Base-by-base conservation (phyloP, 2,888 invertebrate genomes). In the Dione vanillae region DNA sequence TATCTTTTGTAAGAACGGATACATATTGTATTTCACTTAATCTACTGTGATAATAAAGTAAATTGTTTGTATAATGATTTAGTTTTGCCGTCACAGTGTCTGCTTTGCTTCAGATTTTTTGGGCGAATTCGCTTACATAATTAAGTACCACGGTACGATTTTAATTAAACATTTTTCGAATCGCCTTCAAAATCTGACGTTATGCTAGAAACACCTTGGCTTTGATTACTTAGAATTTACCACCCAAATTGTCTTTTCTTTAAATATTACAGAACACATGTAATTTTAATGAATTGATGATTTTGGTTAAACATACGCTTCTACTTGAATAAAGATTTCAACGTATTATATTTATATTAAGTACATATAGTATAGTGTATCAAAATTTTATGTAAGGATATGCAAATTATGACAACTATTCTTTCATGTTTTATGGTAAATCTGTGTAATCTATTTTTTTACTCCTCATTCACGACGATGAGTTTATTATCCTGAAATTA, bases 321-420 rank as follows among this genome's bases (percentile, higher is more conserved):
- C 84, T 89, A 92, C 90, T 90, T 91, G 89, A 88, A 85, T 90
- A 88, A 90, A 84, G 87, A 86, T 87, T 91, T 90, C 85, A 87
- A 85, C 90, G 90, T 92, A 92, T 92, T 92, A 91, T 90, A 90
- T 92, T 89, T 91, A 90, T 91, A 85, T 85, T 92, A 90, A 91
- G 90, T 89, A 77, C 73, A 69, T 77, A 86, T 91, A 90, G 88
- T 84, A 80, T 91, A 90, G 89, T 85, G 84, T 85, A 86, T 89
- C 88, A 84, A 86, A 89, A 88, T 87, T 82, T 84, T 85, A 80
- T 82, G 77, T 80, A 88, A 89, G 88, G 85, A 85, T 86, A 86
- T 88, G 87, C 88, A 89, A 89, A 88, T 89, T 89, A 91, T 91
- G 92, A 92, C 92, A 91, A 91, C 87, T 89, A 83, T 85, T 85